These are phyloP conservation scores for Thera obeliscata DNA, from an alignment of 2,888 invertebrate species.

Conservation along the genomic window DNA sequence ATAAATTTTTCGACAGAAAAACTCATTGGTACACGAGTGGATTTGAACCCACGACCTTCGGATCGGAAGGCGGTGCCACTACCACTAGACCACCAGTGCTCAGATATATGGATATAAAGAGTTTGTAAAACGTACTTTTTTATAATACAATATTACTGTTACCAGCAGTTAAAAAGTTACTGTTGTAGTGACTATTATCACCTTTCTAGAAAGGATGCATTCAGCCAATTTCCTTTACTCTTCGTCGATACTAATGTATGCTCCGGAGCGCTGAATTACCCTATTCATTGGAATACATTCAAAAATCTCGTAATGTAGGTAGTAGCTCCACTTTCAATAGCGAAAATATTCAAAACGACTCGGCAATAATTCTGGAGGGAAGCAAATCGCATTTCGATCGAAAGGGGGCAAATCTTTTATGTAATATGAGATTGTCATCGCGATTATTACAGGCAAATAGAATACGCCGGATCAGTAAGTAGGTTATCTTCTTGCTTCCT, in stretches of 20 bases:
- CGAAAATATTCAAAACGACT: constrained; percentile 77
- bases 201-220: constrained; percentile 5
- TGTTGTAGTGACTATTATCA: background rate
- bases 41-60: no score
- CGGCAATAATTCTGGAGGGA: constrained; percentile 78
- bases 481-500: constrained; percentile 82
- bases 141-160: background rate
- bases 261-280: constrained; percentile 72
- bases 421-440: constrained; percentile 85
- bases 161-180: background rate
- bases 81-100: no score
- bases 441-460: constrained; percentile 85
- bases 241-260: constrained; percentile 64
- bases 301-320: constrained; percentile 74
- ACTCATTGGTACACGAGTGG: no score
- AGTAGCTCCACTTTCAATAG: constrained; percentile 75
- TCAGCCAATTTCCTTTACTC: constrained; percentile 37
- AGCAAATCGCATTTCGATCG: constrained; percentile 84
- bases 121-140: no score
- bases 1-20: no score
- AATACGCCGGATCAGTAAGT: constrained; percentile 83
- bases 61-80: no score
- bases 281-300: constrained; percentile 80
- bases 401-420: constrained; percentile 84
- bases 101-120: no score